Evolutionary conservation across 2,113 vertebrate genomes (phyloP).

Genomic region (Stictonetta naevosa): DNA sequence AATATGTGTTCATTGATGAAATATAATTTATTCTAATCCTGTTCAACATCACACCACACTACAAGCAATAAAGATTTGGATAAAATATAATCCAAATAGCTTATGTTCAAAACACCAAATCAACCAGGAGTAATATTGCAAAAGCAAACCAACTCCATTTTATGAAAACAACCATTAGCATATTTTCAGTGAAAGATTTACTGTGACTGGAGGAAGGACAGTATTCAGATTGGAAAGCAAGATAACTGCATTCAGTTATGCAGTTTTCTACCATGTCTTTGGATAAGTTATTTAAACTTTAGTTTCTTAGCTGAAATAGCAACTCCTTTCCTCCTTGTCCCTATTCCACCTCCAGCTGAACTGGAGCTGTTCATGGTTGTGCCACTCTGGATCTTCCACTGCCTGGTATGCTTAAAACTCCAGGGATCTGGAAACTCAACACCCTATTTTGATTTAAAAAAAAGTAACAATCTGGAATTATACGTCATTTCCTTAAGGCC

Average conservation of each 20-base stretch:
- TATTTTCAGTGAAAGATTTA: neutral
- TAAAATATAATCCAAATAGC: neutral
- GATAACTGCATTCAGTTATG: neutral
- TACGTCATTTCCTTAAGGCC: neutral
- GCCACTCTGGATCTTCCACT: neutral
- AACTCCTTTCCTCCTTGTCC: neutral
- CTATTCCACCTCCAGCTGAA: neutral
- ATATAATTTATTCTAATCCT: neutral
- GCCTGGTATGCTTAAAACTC: neutral
- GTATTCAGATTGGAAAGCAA: neutral
- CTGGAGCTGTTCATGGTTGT: neutral
- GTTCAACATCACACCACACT: neutral
- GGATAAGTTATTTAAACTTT: neutral
- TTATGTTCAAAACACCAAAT: neutral
- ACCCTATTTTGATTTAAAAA: neutral
- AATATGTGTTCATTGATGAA: neutral
- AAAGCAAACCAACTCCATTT: neutral
- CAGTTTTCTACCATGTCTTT: neutral
- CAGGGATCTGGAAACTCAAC: neutral
- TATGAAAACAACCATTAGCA: neutral
- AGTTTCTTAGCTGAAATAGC: neutral
- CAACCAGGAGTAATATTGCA: neutral
- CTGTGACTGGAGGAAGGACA: neutral
- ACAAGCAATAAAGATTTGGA: neutral
- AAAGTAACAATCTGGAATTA: neutral